A percentile compares a stretch with the other conserved stretches of the same genome.
Evolutionary conservation across 2,888 invertebrate species (phyloP).

Genomic region (Ennomos quercinarius): DNA sequence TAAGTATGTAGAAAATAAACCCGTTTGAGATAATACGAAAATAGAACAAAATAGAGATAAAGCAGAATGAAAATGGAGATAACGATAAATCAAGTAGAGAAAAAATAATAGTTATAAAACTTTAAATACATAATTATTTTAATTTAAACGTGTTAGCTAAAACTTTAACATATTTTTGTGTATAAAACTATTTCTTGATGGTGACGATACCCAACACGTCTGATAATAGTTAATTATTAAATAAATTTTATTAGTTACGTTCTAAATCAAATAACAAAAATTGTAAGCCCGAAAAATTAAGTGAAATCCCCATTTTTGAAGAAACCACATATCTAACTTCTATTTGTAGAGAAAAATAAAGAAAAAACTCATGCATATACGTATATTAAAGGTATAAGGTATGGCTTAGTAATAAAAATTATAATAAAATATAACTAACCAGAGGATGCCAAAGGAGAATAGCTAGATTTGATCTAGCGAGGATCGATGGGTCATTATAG

Average conservation of each 20-base stretch:
- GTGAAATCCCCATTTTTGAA: no score
- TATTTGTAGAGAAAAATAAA: neutral
- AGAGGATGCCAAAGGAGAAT: neutral
- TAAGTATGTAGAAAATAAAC: constrained; percentile 44
- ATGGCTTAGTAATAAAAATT: neutral
- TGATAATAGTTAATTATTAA: no score
- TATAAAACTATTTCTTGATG: no score
- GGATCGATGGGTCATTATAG: constrained; percentile 45
- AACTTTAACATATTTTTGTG: no score
- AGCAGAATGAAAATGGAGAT: neutral
- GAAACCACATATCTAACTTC: no score
- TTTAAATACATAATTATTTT: no score
- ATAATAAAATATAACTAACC: constrained; percentile 1
- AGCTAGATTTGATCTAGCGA: constrained; percentile 13
- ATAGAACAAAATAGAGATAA: neutral
- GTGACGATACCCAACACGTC: no score
- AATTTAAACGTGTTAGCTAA: no score
- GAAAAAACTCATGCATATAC: neutral
- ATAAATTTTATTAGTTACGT: no score
- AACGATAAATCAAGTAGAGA: constrained; percentile 7
- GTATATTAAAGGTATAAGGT: neutral
- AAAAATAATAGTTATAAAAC: constrained; percentile 27
- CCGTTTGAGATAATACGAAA: constrained; percentile 45
- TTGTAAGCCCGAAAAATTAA: no score
- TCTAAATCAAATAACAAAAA: no score